Conservation (phyloP, 2,113 vertebrate genomes). For the Tachysurus fulvidraco region DNA sequence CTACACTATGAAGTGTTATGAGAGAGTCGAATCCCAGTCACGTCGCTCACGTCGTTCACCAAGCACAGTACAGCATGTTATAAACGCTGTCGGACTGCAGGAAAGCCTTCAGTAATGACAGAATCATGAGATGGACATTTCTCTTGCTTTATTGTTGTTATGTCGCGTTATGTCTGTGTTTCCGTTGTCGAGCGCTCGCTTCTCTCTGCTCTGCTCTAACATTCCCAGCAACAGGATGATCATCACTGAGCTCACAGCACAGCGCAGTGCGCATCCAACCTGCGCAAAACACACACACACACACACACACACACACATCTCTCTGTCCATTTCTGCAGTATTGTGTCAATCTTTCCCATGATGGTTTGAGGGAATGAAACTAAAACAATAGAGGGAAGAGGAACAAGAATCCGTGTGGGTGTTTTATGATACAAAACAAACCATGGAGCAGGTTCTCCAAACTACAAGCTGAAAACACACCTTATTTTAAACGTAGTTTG, state of each 20-base stretch:
- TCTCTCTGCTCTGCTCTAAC: constrained; percentile 48
- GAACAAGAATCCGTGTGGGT: constrained; percentile 19
- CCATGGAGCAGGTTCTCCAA: not conserved
- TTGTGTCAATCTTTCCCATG: constrained; percentile 36
- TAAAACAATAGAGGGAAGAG: constrained; percentile 53
- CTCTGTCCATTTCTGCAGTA: constrained; percentile 18
- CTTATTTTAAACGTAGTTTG: not conserved
- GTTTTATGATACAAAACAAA: constrained; percentile 8
- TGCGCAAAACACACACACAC: constrained; percentile 17
- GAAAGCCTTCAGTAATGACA: not conserved
- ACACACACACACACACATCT: constrained; percentile 36
- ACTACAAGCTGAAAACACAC: not conserved
- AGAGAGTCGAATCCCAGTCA: not conserved
- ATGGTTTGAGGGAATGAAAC: constrained; percentile 43
- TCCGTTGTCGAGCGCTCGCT: not conserved
- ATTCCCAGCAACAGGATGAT: constrained; percentile 57
- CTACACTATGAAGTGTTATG: not conserved
- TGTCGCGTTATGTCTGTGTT: not conserved
- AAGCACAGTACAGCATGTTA: not conserved
- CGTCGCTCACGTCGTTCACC: not conserved
- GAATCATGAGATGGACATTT: not conserved
- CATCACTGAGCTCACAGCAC: constrained; percentile 53
- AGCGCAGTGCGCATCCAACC: constrained; percentile 40
- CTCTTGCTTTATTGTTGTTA: not conserved
- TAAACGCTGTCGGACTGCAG: not conserved